These are phyloP conservation scores for Lepus americanus DNA, from an alignment of 2,113 vertebrate genomes.

Conservation along the genomic window DNA sequence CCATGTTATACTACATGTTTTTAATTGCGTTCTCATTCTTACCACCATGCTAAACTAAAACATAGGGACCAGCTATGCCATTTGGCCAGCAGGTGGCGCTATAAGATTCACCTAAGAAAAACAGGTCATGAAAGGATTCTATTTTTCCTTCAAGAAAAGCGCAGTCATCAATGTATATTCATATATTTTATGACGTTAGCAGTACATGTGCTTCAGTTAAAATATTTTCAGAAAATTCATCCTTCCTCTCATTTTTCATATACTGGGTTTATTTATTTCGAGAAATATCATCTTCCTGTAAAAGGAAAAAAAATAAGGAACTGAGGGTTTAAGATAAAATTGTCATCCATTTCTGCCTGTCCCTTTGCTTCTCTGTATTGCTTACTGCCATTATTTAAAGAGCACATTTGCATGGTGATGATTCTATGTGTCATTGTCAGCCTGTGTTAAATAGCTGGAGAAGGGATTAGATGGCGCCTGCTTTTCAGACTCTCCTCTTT, in stretches of 20 bases:
- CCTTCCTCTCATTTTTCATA: neutral
- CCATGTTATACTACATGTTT: neutral
- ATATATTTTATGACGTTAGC: neutral
- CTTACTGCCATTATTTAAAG: neutral
- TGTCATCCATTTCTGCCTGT: neutral
- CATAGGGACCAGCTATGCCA: neutral
- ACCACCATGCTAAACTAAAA: neutral
- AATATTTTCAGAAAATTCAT: neutral
- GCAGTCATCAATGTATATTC: neutral
- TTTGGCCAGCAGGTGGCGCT: conserved; percentile 53
- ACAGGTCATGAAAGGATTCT: neutral
- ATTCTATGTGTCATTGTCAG: neutral
- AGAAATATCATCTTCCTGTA: neutral
- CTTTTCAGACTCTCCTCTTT: too few species aligned
- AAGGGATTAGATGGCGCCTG: neutral
- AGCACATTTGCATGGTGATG: neutral
- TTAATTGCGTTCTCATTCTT: neutral
- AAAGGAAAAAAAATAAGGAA: neutral
- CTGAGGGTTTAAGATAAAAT: neutral
- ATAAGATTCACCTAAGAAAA: neutral
- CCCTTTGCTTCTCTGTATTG: conserved; percentile 45
- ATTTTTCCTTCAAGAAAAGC: neutral
- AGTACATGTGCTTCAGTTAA: neutral
- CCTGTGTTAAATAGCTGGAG: neutral
- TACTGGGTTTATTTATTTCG: neutral